Percentiles rank a stretch among this genome's conserved stretches.
Evolutionary conservation across 2,797 vertebrate genomes (phyloP).

Genomic region (Tinamus major): DNA sequence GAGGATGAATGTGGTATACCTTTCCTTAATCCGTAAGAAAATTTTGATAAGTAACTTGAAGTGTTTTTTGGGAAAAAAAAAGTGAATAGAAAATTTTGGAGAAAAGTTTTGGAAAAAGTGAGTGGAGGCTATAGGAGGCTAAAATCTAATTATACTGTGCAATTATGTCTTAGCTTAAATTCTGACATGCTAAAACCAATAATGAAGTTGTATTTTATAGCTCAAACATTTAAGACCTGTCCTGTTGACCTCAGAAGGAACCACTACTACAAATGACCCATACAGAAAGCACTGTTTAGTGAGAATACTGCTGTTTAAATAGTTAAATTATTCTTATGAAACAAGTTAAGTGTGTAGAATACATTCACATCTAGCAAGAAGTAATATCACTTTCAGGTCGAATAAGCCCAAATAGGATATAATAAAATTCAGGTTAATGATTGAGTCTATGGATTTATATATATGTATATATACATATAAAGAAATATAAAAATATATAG

Average conservation of each 20-base stretch:
- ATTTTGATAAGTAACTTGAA: background rate
- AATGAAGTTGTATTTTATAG: background rate
- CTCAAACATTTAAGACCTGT: background rate
- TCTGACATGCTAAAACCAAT: background rate
- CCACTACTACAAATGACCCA: background rate
- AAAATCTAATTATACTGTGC: background rate
- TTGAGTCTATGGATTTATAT: background rate
- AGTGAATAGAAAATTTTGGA: background rate
- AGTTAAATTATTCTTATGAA: background rate
- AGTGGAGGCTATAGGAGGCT: background rate
- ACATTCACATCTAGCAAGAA: background rate
- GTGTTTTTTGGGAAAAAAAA: background rate
- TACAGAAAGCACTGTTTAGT: background rate
- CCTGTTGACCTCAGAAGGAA: background rate
- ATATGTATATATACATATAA: background rate
- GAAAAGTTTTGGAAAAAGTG: too few species aligned
- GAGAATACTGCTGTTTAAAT: background rate
- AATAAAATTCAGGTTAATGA: background rate
- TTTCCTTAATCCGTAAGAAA: background rate
- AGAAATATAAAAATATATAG: background rate
- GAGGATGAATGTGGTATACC: accelerated
- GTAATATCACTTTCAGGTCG: background rate
- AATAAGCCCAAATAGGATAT: background rate
- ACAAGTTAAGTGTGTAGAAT: background rate
- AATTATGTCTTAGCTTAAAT: background rate